Conservation (phyloP, 2,888 invertebrate genomes). For the Apamea monoglypha region DNA sequence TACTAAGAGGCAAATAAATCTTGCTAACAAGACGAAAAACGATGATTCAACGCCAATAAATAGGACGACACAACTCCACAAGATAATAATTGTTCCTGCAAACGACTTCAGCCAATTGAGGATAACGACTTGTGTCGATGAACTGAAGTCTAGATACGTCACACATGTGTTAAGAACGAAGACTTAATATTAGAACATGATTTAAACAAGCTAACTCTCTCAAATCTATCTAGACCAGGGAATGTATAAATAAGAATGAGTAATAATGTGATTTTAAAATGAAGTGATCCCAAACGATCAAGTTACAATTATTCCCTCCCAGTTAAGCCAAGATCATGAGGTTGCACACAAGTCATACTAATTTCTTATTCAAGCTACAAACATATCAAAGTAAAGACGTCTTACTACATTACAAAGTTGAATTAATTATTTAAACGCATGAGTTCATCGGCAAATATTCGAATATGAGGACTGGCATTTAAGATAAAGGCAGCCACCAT, state of each 20-base stretch:
- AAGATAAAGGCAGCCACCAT: slow-evolving; percentile 51
- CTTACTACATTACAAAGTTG: slow-evolving; percentile 12
- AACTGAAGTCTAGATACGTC: slow-evolving; percentile 73
- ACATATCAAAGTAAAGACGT: neutral
- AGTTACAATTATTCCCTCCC: slow-evolving; percentile 7
- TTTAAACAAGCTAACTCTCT: slow-evolving; percentile 31
- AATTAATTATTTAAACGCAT: slow-evolving; percentile 25
- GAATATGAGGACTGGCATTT: slow-evolving; percentile 36
- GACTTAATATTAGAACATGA: slow-evolving; percentile 63
- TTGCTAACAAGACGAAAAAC: slow-evolving; percentile 74
- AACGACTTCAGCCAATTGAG: slow-evolving; percentile 81
- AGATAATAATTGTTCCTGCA: slow-evolving; percentile 82
- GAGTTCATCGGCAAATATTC: slow-evolving; percentile 45
- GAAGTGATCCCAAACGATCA: neutral
- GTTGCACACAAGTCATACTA: neutral
- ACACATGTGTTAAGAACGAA: slow-evolving; percentile 54
- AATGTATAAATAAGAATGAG: slow-evolving; percentile 42
- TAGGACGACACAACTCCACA: slow-evolving; percentile 73
- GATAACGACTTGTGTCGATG: slow-evolving; percentile 82
- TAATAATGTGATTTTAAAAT: slow-evolving; percentile 22
- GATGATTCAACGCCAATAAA: slow-evolving; percentile 80
- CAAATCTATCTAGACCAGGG: slow-evolving; percentile 38
- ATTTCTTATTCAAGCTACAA: neutral
- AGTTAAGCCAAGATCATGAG: neutral
- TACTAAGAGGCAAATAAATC: slow-evolving; percentile 62